Conservation (phyloP, 2,113 vertebrate genomes). For the Phrynocephalus versicolor region DNA sequence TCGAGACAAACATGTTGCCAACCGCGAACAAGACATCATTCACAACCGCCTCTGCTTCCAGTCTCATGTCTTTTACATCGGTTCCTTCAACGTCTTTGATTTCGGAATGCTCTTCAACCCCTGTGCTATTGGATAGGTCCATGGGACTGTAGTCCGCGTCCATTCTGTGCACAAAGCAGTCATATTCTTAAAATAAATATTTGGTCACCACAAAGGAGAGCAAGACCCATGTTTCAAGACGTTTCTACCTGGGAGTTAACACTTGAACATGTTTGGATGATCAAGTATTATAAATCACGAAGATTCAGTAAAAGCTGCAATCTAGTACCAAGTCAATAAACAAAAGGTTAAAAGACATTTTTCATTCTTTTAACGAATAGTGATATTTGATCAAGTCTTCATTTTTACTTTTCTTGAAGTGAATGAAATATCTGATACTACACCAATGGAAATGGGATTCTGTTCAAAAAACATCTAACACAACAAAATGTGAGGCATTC, state of each 20-base stretch:
- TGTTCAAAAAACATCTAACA: not conserved
- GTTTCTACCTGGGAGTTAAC: not conserved
- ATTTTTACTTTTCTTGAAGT: too few relatives aligned
- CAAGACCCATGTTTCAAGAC: not conserved
- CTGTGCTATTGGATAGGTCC: conserved; percentile 75
- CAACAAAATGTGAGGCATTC: not conserved
- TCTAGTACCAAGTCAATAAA: not conserved
- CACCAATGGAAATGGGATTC: not conserved
- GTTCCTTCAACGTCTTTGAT: conserved; percentile 78
- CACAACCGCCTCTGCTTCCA: conserved; percentile 94
- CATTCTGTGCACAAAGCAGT: conserved; percentile 77
- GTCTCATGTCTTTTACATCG: conserved; percentile 92
- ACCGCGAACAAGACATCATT: conserved; percentile 96
- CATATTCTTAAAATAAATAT: not conserved
- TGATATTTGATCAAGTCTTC: not conserved
- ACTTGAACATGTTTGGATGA: too few relatives aligned
- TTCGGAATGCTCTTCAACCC: conserved; percentile 79
- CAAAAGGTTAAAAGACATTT: not conserved
- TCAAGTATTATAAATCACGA: not conserved
- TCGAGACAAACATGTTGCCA: conserved; percentile 90
- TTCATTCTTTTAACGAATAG: not conserved
- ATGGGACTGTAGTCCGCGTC: conserved; percentile 86
- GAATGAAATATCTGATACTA: not conserved
- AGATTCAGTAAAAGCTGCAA: not conserved
- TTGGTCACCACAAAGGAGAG: not conserved